Percentiles rank a stretch among this genome's conserved stretches.
These are phyloP conservation scores for Thereva nobilitata DNA, from an alignment of 2,888 invertebrate genomes.

Conservation along the genomic window DNA sequence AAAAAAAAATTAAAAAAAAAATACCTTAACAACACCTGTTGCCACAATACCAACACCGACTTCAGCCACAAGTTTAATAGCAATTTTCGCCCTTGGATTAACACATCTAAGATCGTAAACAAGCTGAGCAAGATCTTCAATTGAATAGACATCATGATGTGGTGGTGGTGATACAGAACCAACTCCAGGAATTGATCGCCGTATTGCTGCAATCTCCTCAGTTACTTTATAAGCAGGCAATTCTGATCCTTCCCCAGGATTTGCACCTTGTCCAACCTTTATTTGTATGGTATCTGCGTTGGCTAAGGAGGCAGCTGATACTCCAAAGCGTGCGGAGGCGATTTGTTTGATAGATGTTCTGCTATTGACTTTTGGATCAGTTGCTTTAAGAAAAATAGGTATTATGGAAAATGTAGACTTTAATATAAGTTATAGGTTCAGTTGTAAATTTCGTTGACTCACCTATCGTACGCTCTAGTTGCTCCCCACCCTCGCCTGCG, in stretches of 20 bases:
- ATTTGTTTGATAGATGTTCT: slow-evolving; percentile 98
- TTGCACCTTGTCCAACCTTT: slow-evolving; percentile 99
- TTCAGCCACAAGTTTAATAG: slow-evolving; percentile 97
- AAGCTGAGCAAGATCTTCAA: slow-evolving; percentile 96
- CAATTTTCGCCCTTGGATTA: slow-evolving; percentile 92
- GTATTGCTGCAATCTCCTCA: slow-evolving; percentile 90
- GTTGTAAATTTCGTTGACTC: slow-evolving; percentile 41
- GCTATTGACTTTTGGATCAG: slow-evolving; percentile 79
- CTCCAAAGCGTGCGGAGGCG: slow-evolving; percentile 97
- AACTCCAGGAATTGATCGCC: slow-evolving; percentile 95
- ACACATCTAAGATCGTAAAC: slow-evolving; percentile 98
- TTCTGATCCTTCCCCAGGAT: slow-evolving; percentile 98
- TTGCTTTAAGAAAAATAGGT: slow-evolving; percentile 53
- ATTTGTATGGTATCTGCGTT: slow-evolving; percentile 98
- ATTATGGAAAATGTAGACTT: slow-evolving; percentile 24
- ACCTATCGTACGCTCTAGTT: slow-evolving; percentile 76
- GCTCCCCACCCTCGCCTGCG: slow-evolving; percentile 96
- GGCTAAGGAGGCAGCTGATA: slow-evolving; percentile 96
- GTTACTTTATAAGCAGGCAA: slow-evolving; percentile 91
- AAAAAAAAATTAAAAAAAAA: neutral
- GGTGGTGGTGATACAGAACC: slow-evolving; percentile 98
- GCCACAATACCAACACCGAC: slow-evolving; percentile 99
- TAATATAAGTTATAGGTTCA: too few relatives aligned
- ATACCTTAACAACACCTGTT: slow-evolving; percentile 95
- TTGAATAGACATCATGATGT: slow-evolving; percentile 99